Percentiles rank a stretch among this genome's conserved stretches.
Conservation (phyloP, 2,113 vertebrate genomes). For the Chaetodon trifascialis region DNA sequence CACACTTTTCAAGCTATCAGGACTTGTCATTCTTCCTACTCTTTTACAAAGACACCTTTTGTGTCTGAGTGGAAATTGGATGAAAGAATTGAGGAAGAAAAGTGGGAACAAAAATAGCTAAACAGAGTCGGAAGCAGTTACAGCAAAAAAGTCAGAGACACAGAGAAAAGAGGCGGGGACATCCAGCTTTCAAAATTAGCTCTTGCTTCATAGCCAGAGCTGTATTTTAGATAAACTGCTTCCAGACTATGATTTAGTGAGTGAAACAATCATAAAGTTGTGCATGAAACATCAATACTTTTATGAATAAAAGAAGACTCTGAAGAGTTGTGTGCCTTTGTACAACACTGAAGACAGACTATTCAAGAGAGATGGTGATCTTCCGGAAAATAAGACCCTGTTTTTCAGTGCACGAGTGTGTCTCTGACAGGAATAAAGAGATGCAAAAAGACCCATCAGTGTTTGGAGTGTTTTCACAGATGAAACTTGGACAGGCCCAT, state of each 20-base stretch:
- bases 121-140: constrained; percentile 62
- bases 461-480: constrained; percentile 29
- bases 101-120: constrained; percentile 78
- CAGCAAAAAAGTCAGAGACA: constrained; percentile 64
- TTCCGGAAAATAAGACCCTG: constrained; percentile 2
- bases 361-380: constrained; percentile 21
- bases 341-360: constrained; percentile 24
- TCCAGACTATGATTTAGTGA: constrained; percentile 21
- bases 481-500: constrained; percentile 38
- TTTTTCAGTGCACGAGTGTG: not conserved
- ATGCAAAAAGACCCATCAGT: constrained; percentile 16
- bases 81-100: constrained; percentile 62
- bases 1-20: constrained; percentile 73
- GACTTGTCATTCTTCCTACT: constrained; percentile 63
- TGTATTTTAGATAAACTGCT: constrained; percentile 22
- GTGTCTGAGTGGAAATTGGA: constrained; percentile 70
- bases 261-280: constrained; percentile 16
- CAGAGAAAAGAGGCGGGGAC: constrained; percentile 48
- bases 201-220: constrained; percentile 14
- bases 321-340: constrained; percentile 45
- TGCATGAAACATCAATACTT: not conserved
- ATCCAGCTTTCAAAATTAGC: constrained; percentile 63
- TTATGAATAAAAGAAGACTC: constrained; percentile 14
- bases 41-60: constrained; percentile 72
- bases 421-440: constrained; percentile 18